phyloP scores from a whole-genome alignment of 2,797 vertebrate genomes.

The Gobionotothen gibberifrons region DNA sequence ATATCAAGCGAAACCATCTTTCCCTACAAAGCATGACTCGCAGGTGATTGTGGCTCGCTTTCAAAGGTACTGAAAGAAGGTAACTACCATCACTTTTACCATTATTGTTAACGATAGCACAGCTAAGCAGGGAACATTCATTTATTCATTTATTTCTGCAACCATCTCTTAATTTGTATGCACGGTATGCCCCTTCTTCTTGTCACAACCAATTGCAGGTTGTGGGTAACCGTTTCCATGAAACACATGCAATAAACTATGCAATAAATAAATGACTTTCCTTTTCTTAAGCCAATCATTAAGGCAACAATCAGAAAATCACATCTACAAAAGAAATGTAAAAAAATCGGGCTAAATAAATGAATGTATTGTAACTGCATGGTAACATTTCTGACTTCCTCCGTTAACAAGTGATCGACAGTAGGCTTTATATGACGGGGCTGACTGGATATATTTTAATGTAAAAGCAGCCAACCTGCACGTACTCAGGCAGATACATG shows the following conservation, averaged over 20 bases:
- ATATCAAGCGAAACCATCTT: conserved; percentile 9
- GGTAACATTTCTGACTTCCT: neutral
- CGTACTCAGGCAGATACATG: conserved; percentile 26
- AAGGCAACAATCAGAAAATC: neutral
- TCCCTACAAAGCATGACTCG: neutral
- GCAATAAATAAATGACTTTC: neutral
- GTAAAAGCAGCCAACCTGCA: conserved; percentile 13
- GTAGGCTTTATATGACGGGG: conserved; percentile 32
- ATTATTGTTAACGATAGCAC: neutral
- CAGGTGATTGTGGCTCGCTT: neutral
- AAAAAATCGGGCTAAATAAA: too few species aligned
- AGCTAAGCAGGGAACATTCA: neutral
- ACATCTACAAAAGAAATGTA: neutral
- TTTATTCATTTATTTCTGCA: neutral
- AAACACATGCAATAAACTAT: neutral
- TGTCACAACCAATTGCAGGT: neutral
- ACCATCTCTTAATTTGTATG: neutral
- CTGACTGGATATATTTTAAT: conserved; percentile 16
- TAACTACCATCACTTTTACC: conserved; percentile 20
- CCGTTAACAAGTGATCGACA: conserved; percentile 39
- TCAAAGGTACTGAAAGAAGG: conserved; percentile 12
- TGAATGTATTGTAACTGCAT: too few species aligned
- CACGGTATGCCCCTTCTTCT: neutral
- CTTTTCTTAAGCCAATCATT: neutral
- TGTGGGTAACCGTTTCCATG: neutral